Evolutionary conservation across 2,888 invertebrate species (phyloP), one percentile per base, ranked within the genome.

Genomic region (Tinea pellionella): DNA sequence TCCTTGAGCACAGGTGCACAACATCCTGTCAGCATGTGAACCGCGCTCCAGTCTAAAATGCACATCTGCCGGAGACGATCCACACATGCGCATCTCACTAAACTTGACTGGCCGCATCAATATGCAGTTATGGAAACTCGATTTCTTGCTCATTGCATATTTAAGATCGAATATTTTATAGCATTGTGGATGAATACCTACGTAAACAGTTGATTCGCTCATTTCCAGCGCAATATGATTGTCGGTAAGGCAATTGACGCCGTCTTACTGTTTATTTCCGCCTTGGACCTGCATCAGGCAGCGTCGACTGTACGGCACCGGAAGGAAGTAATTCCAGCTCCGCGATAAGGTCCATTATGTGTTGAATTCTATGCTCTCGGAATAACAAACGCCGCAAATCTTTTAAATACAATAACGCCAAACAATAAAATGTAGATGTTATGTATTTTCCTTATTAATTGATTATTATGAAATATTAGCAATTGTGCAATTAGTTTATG

Each of bases 301-400:
- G 32, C 70, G 67, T 69, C 70, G 71, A 65, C 68, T 67, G 65
- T 67, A 67, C 62, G 24, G 60, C 65, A 70, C 66, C 79, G 85
- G 86, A 85, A 85, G 85, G 86, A 85, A 84, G 79, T 71, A 81
- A 86, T 84, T 82, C 77, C 76, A 75, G 74, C 70, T 68, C 69
- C 67, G 69, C 74, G 19, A 57, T 57, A 19, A 57, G 16, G 57
- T 24, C 24, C 24, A 53, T 53, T 53, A 53, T 24, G 24, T 24
- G n/a, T 13, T 16, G 24, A 18, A 53, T 12, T 53, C 53, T 53
- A 24, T 53, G 53, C 19, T 53, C 53, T 53, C n/a, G 15, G 47
- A 47, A 15, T 16, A 13, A 16, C 47, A 13, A 47, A 47, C 47
- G 15, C n/a, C 9, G 47, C 47, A 37, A 37, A 37, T 37, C 37